Percentiles rank a stretch among this genome's conserved stretches.
Conservation (phyloP, 2,797 vertebrate genomes). For the Eulemur albifrons region DNA sequence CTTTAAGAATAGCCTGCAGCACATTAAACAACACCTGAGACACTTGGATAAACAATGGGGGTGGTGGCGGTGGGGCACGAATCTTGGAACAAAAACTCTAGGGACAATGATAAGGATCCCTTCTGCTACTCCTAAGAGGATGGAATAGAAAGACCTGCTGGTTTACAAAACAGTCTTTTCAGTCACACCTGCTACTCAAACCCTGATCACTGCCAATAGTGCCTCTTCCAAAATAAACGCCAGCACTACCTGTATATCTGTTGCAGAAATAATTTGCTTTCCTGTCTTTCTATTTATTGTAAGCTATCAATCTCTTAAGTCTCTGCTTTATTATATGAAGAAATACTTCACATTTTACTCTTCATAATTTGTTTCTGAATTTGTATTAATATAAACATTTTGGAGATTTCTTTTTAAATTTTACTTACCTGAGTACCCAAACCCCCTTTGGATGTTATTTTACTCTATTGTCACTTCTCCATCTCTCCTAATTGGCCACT, state of each 20-base stretch:
- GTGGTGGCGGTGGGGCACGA: too few relatives aligned
- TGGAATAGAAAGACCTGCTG: neutral
- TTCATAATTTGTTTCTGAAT: slow-evolving; percentile 45
- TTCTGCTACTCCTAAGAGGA: neutral
- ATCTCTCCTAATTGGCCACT: slow-evolving; percentile 69
- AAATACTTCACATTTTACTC: slow-evolving; percentile 43
- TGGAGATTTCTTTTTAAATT: slow-evolving; percentile 38
- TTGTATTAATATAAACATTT: slow-evolving; percentile 18
- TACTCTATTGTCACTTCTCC: slow-evolving; percentile 57
- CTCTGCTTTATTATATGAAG: neutral
- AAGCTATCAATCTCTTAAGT: neutral
- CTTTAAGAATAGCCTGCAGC: neutral
- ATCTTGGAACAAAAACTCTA: neutral
- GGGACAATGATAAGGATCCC: neutral
- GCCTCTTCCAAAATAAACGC: neutral
- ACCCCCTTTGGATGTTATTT: slow-evolving; percentile 23
- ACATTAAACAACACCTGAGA: neutral
- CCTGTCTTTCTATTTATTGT: slow-evolving; percentile 41
- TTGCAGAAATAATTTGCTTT: slow-evolving; percentile 39
- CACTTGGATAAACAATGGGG: neutral
- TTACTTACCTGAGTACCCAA: slow-evolving; percentile 60
- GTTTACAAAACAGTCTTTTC: neutral
- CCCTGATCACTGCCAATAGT: neutral
- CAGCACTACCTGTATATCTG: neutral
- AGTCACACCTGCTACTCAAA: neutral